These are phyloP conservation scores for Erebia palarica DNA, from an alignment of 2,888 invertebrate genomes.

Conservation along the genomic window DNA sequence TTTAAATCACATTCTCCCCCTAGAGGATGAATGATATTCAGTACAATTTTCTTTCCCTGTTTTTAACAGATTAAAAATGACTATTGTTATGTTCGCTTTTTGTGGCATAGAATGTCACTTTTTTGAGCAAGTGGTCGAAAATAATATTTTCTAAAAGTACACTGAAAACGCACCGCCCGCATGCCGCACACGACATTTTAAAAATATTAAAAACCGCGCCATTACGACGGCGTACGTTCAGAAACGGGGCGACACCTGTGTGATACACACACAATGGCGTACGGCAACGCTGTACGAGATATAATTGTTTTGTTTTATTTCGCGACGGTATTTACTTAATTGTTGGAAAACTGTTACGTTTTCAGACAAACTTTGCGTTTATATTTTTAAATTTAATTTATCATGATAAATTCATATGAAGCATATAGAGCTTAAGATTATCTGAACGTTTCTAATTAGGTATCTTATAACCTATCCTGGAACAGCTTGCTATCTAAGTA, in stretches of 20 bases:
- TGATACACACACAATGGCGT: background rate
- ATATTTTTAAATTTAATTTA: background rate
- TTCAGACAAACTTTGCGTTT: background rate
- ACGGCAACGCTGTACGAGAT: conserved; percentile 17
- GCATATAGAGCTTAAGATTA: no score
- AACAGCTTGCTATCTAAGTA: no score
- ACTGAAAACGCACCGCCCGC: conserved; percentile 35
- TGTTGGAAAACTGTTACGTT: conserved; percentile 8
- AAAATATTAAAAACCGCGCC: conserved; percentile 43
- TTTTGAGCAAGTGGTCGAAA: no score
- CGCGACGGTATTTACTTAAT: conserved; percentile 28
- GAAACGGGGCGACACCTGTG: conserved; percentile 34
- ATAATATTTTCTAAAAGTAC: background rate
- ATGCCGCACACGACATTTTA: conserved; percentile 37
- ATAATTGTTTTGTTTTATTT: conserved; percentile 32
- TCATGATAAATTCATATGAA: no score
- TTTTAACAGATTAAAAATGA: no score
- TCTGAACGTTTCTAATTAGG: no score
- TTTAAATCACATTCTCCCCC: no score
- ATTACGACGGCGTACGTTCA: conserved; percentile 39
- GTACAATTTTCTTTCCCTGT: no score
- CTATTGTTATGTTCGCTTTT: no score
- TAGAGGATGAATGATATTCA: no score
- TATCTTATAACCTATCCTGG: no score
- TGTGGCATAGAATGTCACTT: no score